Evolutionary conservation across 2,113 vertebrate species (phyloP).

Genomic region (Herpetotheres cachinnans): DNA sequence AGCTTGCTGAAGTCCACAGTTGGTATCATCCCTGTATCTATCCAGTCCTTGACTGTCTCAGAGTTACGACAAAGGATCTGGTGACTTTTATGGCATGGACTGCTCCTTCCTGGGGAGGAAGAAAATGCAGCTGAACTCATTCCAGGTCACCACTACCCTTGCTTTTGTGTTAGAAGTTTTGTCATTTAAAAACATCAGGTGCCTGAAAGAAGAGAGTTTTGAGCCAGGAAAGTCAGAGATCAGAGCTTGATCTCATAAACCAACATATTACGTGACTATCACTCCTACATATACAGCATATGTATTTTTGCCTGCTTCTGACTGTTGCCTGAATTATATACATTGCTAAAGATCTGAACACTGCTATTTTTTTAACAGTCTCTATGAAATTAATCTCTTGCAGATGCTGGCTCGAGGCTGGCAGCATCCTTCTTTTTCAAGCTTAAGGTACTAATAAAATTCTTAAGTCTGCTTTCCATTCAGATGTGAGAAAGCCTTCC

Average conservation of each 20-base stretch:
- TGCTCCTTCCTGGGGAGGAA: not conserved
- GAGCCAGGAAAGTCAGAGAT: not conserved
- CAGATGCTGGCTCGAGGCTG: conserved; percentile 35
- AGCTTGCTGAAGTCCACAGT: not conserved
- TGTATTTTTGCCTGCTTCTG: conserved; percentile 17
- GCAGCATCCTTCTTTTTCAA: conserved; percentile 27
- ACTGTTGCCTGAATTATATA: conserved; percentile 13
- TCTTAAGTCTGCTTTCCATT: conserved; percentile 22
- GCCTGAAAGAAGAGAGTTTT: not conserved
- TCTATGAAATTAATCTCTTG: conserved; percentile 24
- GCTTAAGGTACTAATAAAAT: conserved; percentile 40
- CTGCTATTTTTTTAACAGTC: not conserved
- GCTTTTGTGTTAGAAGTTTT: not conserved
- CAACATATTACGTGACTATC: not conserved
- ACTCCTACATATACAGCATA: not conserved
- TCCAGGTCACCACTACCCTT: not conserved
- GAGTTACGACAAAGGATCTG: not conserved
- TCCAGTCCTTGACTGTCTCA: not conserved
- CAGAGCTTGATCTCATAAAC: not conserved
- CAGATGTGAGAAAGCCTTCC: not conserved
- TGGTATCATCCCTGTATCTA: not conserved
- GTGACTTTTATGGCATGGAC: not conserved
- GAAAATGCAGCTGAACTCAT: not conserved
- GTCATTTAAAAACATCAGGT: not conserved
- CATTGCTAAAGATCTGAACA: conserved; percentile 12